These are phyloP conservation scores for Pseudopleuronectes americanus DNA, from an alignment of 2,797 vertebrate species.

Conservation along the genomic window DNA sequence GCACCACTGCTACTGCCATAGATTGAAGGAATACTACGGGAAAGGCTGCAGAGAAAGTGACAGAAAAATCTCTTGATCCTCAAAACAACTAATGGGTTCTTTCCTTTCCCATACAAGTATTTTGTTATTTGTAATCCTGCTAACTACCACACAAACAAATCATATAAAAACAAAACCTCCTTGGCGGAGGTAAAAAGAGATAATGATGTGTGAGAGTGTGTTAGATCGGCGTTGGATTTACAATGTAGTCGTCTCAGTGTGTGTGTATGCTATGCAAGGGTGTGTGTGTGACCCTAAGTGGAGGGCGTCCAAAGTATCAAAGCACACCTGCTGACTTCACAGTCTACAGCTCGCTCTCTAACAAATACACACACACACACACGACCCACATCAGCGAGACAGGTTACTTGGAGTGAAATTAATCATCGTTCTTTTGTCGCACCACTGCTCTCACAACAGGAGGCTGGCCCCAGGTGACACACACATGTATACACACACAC, in stretches of 20 bases:
- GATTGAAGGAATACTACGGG: no score
- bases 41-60: no score
- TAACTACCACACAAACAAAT: no score
- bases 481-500: conserved; percentile 17
- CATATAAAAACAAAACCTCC: no score
- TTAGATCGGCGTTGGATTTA: no score
- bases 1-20: no score
- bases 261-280: conserved; percentile 40
- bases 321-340: conserved; percentile 82
- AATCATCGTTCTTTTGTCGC: conserved; percentile 83
- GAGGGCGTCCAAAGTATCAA: conserved; percentile 81
- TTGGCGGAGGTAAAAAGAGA: no score
- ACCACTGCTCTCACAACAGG: conserved; percentile 76
- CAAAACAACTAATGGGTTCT: no score
- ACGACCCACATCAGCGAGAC: conserved; percentile 68
- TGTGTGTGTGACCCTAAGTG: conserved; percentile 77
- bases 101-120: no score
- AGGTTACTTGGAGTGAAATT: conserved; percentile 83
- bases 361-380: conserved; percentile 20
- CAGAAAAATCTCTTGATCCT: no score
- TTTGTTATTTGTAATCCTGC: no score
- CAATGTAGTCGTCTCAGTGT: conserved; percentile 27
- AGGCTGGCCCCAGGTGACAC: conserved; percentile 67
- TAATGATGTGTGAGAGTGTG: no score
- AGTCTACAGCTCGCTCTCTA: conserved; percentile 57